Evolutionary conservation across 2,113 vertebrate genomes (phyloP).

Genomic region (Siphamia tubifer): DNA sequence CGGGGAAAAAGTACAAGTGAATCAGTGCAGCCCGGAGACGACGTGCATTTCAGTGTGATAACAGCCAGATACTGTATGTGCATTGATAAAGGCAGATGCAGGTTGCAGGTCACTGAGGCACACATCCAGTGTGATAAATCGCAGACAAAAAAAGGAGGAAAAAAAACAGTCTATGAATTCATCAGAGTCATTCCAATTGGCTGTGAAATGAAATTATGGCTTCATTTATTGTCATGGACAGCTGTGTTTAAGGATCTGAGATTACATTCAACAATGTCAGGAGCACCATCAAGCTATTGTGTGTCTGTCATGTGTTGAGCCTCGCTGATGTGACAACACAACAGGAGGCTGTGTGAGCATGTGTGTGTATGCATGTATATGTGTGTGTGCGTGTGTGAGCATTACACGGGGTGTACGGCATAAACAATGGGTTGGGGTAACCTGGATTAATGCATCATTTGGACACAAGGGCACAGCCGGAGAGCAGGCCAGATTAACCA

Average conservation of each 20-base stretch:
- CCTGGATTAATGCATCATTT: constrained; percentile 70
- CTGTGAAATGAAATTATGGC: constrained; percentile 33
- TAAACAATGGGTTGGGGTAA: constrained; percentile 58
- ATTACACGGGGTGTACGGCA: constrained; percentile 8
- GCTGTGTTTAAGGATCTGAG: constrained; percentile 31
- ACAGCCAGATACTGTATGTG: constrained; percentile 28
- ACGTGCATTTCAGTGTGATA: constrained; percentile 9
- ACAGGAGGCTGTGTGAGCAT: constrained; percentile 13
- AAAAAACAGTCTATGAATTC: constrained; percentile 1
- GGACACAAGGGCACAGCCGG: constrained; percentile 50
- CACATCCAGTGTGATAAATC: constrained; percentile 33
- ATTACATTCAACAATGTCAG: constrained; percentile 45
- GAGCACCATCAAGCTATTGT: constrained; percentile 33
- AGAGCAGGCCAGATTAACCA: constrained; percentile 51
- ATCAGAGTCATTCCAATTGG: constrained; percentile 19
- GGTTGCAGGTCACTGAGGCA: constrained; percentile 29
- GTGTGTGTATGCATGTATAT: background rate
- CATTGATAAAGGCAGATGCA: constrained; percentile 1
- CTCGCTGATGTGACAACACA: constrained; percentile 30
- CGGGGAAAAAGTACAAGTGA: background rate
- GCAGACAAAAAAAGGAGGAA: too few relatives aligned
- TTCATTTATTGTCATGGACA: constrained; percentile 39
- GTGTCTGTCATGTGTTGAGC: constrained; percentile 36
- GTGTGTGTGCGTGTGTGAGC: background rate
- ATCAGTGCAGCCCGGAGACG: background rate